Conservation (phyloP, 2,888 invertebrate species). For the Nomada goodeniana region DNA sequence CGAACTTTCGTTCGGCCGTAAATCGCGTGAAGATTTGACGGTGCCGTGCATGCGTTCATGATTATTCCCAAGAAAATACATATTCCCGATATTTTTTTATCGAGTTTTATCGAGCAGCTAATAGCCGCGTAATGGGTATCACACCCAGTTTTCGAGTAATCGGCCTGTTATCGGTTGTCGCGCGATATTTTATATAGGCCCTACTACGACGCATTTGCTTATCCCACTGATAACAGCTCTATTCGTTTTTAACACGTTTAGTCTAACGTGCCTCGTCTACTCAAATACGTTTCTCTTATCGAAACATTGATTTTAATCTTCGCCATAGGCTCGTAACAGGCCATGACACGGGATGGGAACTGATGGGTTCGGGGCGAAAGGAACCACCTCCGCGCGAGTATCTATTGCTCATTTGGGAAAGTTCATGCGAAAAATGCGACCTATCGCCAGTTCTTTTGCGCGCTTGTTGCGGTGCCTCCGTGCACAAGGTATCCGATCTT, state of each 20-base stretch:
- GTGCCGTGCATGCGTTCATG: neutral
- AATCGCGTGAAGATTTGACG: neutral
- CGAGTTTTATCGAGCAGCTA: slow-evolving; percentile 64
- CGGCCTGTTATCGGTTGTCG: slow-evolving; percentile 64
- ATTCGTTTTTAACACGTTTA: slow-evolving; percentile 39
- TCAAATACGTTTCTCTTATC: slow-evolving; percentile 37
- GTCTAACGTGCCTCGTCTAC: slow-evolving; percentile 15
- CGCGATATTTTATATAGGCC: slow-evolving; percentile 51
- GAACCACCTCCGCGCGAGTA: no score
- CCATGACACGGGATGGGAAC: neutral
- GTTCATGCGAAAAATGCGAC: neutral
- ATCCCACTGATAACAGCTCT: slow-evolving; percentile 61
- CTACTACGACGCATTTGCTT: slow-evolving; percentile 65
- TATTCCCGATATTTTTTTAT: slow-evolving; percentile 20
- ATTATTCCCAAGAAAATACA: slow-evolving; percentile 15
- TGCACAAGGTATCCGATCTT: slow-evolving; percentile 1
- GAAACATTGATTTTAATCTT: neutral
- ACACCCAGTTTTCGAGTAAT: slow-evolving; percentile 70
- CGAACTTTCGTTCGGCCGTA: neutral
- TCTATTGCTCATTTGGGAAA: no score
- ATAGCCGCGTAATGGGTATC: slow-evolving; percentile 72
- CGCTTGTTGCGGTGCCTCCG: neutral
- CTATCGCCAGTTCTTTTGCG: neutral
- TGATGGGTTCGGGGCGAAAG: no score
- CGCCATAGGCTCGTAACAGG: neutral